Conservation (phyloP, 2,888 invertebrate genomes). For the Philhelius pedissequus region DNA sequence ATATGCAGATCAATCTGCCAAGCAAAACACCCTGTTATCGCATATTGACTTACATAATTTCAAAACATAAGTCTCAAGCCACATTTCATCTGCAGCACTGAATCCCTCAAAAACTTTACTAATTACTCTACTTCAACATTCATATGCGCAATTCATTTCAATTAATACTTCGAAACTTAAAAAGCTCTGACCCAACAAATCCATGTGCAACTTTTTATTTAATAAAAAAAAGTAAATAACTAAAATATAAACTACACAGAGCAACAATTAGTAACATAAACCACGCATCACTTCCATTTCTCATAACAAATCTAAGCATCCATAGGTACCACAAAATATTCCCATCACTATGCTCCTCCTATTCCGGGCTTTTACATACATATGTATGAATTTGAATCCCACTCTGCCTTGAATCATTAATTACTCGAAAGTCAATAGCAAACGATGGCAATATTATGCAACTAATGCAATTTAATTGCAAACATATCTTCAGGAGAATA, state of each 20-base stretch:
- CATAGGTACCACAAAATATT: not conserved
- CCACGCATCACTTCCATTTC: constrained; percentile 16
- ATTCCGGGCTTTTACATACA: too few species aligned
- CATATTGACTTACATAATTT: not conserved
- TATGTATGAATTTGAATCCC: not conserved
- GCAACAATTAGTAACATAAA: constrained; percentile 6
- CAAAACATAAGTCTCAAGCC: not conserved
- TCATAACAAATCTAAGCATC: not conserved
- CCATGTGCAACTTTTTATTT: not conserved
- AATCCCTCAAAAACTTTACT: not conserved
- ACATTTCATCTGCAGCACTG: not conserved
- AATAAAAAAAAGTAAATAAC: not conserved
- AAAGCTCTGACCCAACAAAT: not conserved
- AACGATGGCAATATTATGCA: constrained; percentile 19
- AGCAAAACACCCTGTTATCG: too few species aligned
- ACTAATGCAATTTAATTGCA: constrained; percentile 29
- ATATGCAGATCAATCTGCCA: too few species aligned
- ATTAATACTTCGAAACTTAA: not conserved
- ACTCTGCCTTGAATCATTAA: constrained; percentile 28
- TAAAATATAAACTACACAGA: not conserved
- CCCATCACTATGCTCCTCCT: not conserved
- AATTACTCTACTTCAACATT: not conserved
- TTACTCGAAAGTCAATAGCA: constrained; percentile 23
- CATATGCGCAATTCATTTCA: not conserved
- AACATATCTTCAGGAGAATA: constrained; percentile 2